Conservation (phyloP, 2,888 invertebrate genomes). For the Temnothorax unifasciatus region DNA sequence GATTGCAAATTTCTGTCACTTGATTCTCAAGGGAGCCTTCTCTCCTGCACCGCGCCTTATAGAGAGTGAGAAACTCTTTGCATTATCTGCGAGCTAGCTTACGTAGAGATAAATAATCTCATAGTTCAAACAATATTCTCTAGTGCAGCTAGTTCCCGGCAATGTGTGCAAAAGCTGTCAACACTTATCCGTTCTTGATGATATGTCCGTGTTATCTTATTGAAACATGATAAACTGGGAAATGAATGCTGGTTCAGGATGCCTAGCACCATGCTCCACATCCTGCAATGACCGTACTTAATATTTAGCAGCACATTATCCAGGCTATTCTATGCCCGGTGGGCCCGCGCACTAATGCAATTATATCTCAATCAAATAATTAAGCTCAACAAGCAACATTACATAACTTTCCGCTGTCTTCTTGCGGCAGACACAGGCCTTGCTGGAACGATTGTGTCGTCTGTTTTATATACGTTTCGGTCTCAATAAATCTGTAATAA, state of each 20-base stretch:
- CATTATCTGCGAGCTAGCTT: conserved; percentile 36
- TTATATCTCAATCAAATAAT: conserved; percentile 75
- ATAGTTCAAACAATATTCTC: conserved; percentile 43
- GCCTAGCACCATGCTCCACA: neutral
- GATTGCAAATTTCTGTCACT: conserved; percentile 17
- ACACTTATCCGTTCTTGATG: conserved; percentile 65
- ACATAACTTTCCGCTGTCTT: conserved; percentile 62
- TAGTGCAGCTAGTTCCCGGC: conserved; percentile 33
- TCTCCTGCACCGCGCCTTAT: neutral
- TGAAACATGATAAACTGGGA: conserved; percentile 69
- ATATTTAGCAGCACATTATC: conserved; percentile 36
- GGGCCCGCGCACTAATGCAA: conserved; percentile 61
- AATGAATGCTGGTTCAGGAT: conserved; percentile 67
- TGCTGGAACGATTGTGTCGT: neutral
- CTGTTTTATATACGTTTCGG: conserved; percentile 23
- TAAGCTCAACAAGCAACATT: conserved; percentile 70
- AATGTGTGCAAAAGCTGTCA: conserved; percentile 59
- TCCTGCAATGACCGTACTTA: conserved; percentile 7
- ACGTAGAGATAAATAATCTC: conserved; percentile 29
- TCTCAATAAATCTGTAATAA: conserved; percentile 7
- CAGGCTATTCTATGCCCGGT: neutral
- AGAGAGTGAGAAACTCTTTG: neutral
- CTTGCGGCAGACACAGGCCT: conserved; percentile 17
- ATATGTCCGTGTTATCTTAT: conserved; percentile 73
- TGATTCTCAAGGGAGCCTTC: neutral